These are phyloP conservation scores for Pseudocheirus occidentalis DNA, from an alignment of 2,797 vertebrate genomes.

Conservation along the genomic window DNA sequence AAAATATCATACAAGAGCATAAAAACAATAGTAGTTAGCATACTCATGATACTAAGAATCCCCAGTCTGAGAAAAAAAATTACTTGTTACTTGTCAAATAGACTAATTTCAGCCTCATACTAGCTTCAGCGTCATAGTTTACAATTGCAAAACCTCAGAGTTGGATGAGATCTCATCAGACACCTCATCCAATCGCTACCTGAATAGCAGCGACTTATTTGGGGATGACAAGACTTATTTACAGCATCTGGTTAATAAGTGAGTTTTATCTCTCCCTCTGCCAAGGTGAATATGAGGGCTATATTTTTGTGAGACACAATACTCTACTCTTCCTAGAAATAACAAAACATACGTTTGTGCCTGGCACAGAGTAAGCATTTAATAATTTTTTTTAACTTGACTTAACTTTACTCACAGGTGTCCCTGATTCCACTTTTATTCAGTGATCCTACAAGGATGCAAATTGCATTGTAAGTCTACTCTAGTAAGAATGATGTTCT, in stretches of 20 bases:
- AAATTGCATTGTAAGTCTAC: background rate
- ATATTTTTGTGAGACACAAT: background rate
- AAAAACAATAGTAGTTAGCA: background rate
- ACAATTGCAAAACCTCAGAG: background rate
- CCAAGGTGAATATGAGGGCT: background rate
- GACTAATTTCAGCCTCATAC: background rate
- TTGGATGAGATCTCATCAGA: background rate
- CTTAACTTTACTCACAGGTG: background rate
- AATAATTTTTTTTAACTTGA: background rate
- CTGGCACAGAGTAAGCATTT: background rate
- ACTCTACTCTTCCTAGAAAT: background rate
- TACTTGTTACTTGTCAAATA: background rate
- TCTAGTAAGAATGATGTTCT: background rate
- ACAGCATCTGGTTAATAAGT: background rate
- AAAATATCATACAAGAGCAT: background rate
- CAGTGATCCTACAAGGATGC: background rate
- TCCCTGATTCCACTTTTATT: background rate
- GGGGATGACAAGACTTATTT: background rate
- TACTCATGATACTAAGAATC: background rate
- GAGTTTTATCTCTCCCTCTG: background rate
- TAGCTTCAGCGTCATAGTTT: background rate
- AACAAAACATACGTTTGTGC: background rate
- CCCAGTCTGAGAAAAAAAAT: background rate
- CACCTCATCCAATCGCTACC: background rate
- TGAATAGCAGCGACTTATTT: background rate